Base-by-base conservation (phyloP, 2,888 invertebrate genomes). In the Macaria liturata region DNA sequence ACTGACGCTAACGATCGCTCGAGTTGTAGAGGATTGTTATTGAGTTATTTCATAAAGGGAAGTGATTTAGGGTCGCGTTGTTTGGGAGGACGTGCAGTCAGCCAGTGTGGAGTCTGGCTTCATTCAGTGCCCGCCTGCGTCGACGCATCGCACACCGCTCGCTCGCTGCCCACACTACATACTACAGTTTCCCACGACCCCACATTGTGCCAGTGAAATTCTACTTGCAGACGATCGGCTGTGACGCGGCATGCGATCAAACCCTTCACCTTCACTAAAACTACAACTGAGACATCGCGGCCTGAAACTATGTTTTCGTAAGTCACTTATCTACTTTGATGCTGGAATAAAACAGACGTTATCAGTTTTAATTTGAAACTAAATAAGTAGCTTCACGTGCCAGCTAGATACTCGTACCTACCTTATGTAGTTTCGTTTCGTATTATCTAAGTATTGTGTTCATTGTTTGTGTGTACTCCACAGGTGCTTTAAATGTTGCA, bases 111-210 rank as follows among this genome's bases (percentile, higher is more conserved):
- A 30, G 48, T 42, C 34, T 20, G 20, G 74, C 75, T 71, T 80
- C 80, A 84, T 79, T 82, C 81, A 81, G 85, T 84, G 78, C 79
- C 74, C 74, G 73, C 71, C 74, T 66, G 62, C 70, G 72, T 71
- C 72, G 72, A 72, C 75, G 74, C 74, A 78, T 71, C 73, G 74
- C 64, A 72, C 68, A 71, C 73, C 69, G 71, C 70, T 66, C 61
- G 73, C 71, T 64, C 66, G 74, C 76, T 72, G 65, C 59, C 61
- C 70, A 49, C 37, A 20, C 20, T 20, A 20, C 31, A 30, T 30
- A 45, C 65, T 20, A 44, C 46, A 40, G 34, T 39, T 49, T 46
- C 46, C 50, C 32, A 42, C 31, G 48, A 43, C 43, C 6, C 9
- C 46, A 32, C 43, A 54, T 50, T 40, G 60, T 58, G 65, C 50